These are phyloP conservation scores for Sclerurus mexicanus DNA, from an alignment of 2,113 vertebrate species.

Conservation along the genomic window DNA sequence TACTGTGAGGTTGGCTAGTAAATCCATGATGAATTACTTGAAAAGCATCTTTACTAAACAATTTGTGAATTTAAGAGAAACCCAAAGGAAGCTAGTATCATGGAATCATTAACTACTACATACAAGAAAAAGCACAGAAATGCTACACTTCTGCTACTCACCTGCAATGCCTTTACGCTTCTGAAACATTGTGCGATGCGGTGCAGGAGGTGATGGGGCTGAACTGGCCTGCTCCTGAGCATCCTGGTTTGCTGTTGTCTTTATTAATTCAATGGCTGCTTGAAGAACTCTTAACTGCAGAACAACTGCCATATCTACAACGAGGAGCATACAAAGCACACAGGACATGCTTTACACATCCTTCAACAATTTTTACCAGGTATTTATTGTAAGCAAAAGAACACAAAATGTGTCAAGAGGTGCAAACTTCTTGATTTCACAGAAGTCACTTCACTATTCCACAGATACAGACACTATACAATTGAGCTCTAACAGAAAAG, in stretches of 20 bases:
- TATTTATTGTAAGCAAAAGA: neutral
- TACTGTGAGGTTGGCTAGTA: neutral
- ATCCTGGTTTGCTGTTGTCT: constrained; percentile 88
- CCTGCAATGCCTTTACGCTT: constrained; percentile 91
- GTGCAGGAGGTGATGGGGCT: constrained; percentile 57
- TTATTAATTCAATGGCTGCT: constrained; percentile 92
- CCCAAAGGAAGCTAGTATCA: neutral
- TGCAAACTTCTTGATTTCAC: neutral
- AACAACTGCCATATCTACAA: constrained; percentile 89
- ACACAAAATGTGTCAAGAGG: neutral
- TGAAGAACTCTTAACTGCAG: constrained; percentile 92
- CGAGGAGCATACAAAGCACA: neutral
- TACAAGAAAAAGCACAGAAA: neutral
- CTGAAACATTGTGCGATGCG: constrained; percentile 79
- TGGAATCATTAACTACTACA: neutral
- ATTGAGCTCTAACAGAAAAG: neutral
- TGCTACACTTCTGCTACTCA: constrained; percentile 56
- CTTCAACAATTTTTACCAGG: neutral
- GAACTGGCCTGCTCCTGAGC: constrained; percentile 75
- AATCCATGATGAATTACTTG: neutral
- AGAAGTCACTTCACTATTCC: neutral
- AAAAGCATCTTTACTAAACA: neutral
- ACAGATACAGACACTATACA: neutral
- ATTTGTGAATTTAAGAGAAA: neutral
- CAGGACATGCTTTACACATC: neutral